A percentile compares a stretch with the other conserved stretches of the same genome.
These are phyloP conservation scores for Pollenia labialis DNA, from an alignment of 2,888 invertebrate genomes.

Conservation along the genomic window DNA sequence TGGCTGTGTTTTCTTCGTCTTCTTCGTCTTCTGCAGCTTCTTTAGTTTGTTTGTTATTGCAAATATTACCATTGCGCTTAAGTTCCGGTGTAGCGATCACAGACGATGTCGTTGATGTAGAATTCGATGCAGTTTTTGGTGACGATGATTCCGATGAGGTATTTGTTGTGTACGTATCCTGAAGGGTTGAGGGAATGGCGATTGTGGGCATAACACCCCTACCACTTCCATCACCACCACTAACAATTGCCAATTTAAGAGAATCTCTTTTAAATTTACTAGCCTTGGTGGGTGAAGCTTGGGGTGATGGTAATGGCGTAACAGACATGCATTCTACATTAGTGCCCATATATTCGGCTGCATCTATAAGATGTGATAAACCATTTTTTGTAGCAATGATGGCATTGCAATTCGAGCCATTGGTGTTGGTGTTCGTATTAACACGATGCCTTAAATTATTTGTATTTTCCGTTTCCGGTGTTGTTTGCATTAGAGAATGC, in stretches of 20 bases:
- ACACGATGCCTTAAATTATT: conserved; percentile 77
- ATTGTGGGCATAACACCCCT: neutral
- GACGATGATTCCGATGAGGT: conserved; percentile 68
- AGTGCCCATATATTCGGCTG: conserved; percentile 78
- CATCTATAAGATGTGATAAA: conserved; percentile 70
- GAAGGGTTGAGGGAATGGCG: conserved; percentile 26
- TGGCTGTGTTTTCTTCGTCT: neutral
- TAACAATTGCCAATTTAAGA: neutral
- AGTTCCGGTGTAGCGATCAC: conserved; percentile 74
- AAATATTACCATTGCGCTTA: conserved; percentile 65
- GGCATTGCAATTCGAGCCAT: conserved; percentile 46
- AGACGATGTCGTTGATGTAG: conserved; percentile 74
- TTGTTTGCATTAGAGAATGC: conserved; percentile 20
- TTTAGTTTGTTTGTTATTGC: conserved; percentile 20
- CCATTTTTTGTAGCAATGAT: conserved; percentile 65
- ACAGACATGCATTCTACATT: conserved; percentile 80
- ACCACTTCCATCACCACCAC: neutral
- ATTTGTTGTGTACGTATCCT: conserved; percentile 59
- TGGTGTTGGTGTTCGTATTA: conserved; percentile 18
- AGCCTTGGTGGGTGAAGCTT: conserved; percentile 76
- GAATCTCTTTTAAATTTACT: conserved; percentile 51
- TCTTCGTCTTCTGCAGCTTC: neutral
- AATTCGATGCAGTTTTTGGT: conserved; percentile 71
- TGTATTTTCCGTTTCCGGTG: conserved; percentile 54
- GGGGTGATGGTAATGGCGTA: conserved; percentile 79